A percentile compares a stretch with the other conserved stretches of the same genome.
phyloP scores from a whole-genome alignment of 2,113 vertebrate genomes.

The Ahaetulla prasina region DNA sequence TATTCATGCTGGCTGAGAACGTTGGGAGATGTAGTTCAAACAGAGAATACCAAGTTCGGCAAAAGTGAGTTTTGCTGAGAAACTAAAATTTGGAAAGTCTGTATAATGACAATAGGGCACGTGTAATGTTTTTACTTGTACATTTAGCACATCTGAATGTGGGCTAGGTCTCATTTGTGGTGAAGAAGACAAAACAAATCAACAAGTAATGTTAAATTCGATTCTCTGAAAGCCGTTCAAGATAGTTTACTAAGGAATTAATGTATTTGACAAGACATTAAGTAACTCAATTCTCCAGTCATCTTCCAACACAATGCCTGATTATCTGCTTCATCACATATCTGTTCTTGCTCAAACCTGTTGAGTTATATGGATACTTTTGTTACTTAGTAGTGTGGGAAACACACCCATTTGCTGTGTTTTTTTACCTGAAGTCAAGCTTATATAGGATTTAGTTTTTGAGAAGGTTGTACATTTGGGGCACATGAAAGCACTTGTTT shows the following conservation, averaged over 20 bases:
- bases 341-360: neutral
- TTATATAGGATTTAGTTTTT: conserved; percentile 47
- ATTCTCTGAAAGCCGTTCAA: neutral
- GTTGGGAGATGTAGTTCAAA: neutral
- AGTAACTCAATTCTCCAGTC: neutral
- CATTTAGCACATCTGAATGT: neutral
- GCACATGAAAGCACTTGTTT: conserved; percentile 36
- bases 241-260: neutral
- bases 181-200: neutral
- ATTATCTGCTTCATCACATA: neutral
- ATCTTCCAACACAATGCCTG: neutral
- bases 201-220: neutral
- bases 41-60: neutral
- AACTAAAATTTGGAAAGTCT: neutral
- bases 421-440: conserved; percentile 29
- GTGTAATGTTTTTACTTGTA: neutral
- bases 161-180: neutral
- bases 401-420: conserved; percentile 14
- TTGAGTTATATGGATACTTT: neutral
- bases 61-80: neutral
- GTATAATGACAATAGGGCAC: neutral
- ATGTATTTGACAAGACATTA: neutral
- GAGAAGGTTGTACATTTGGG: conserved; percentile 38
- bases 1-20: neutral
- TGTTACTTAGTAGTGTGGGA: conserved; percentile 1